These are phyloP conservation scores for Tetragonula carbonaria DNA, from an alignment of 2,888 invertebrate genomes.

Conservation along the genomic window DNA sequence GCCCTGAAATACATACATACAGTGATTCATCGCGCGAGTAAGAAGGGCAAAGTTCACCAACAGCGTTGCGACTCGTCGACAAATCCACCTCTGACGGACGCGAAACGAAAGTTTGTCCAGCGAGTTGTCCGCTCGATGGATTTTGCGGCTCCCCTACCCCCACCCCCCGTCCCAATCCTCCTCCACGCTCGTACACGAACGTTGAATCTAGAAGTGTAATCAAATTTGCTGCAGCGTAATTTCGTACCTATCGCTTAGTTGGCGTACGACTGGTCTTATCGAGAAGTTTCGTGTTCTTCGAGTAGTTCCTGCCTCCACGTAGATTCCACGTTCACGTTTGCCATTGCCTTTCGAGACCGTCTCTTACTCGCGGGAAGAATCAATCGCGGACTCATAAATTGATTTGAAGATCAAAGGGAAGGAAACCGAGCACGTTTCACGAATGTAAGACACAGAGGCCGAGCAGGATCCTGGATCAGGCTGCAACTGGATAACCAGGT, in stretches of 20 bases:
- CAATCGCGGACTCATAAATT: slow-evolving; percentile 21
- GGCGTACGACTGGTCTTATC: neutral
- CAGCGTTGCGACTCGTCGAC: neutral
- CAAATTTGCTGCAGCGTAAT: neutral
- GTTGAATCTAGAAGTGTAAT: slow-evolving; percentile 6
- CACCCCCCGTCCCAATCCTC: neutral
- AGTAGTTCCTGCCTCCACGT: neutral
- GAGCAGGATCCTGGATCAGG: neutral
- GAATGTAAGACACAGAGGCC: neutral
- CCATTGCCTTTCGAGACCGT: neutral
- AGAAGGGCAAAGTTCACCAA: neutral
- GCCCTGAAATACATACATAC: neutral
- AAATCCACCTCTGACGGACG: neutral
- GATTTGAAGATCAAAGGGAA: slow-evolving; percentile 25
- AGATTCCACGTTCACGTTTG: neutral
- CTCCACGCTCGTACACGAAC: neutral
- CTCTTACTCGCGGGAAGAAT: neutral
- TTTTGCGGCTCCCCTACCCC: neutral
- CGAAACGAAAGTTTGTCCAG: neutral
- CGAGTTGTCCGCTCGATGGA: neutral
- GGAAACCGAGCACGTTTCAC: slow-evolving; percentile 11
- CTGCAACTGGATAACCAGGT: slow-evolving; percentile 23
- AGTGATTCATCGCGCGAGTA: slow-evolving; percentile 8
- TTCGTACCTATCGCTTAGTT: neutral
- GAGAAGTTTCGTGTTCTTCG: neutral